These are phyloP conservation scores for Gryon sp. DNA, from an alignment of 1,140 invertebrate species.

Conservation along the genomic window DNA sequence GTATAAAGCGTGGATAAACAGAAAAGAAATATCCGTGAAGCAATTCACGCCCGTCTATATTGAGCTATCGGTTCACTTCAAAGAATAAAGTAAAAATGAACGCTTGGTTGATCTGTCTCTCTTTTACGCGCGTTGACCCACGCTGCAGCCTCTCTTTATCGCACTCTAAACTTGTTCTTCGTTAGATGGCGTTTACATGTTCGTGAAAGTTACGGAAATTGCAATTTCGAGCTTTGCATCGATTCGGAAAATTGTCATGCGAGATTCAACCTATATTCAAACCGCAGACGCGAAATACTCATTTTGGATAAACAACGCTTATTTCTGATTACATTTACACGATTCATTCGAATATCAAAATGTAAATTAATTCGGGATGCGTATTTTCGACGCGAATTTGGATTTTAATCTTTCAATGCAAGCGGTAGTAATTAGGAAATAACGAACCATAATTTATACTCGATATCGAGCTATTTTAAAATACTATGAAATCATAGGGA, in stretches of 20 bases:
- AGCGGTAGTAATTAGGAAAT: background rate
- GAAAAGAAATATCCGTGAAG: constrained; percentile 50
- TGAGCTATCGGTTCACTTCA: constrained; percentile 34
- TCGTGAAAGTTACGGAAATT: constrained; percentile 26
- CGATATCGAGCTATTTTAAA: background rate
- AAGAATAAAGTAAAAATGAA: constrained; percentile 54
- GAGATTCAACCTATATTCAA: constrained; percentile 30
- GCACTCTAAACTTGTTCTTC: constrained; percentile 1
- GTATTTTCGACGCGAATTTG: constrained; percentile 17
- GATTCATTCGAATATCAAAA: constrained; percentile 23
- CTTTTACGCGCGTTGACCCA: background rate
- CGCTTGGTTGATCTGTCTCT: background rate
- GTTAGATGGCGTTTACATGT: constrained; percentile 10
- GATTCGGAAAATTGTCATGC: constrained; percentile 41
- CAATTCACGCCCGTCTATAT: constrained; percentile 40
- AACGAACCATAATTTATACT: constrained; percentile 1
- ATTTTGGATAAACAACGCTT: constrained; percentile 34
- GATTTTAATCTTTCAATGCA: constrained; percentile 17
- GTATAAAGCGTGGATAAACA: constrained; percentile 76
- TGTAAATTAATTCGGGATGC: constrained; percentile 31
- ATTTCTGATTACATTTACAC: constrained; percentile 39
- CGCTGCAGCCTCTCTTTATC: constrained; percentile 4
- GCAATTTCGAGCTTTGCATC: constrained; percentile 34
- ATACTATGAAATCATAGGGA: too few relatives aligned
- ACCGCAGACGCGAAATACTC: constrained; percentile 21